Evolutionary conservation across 2,113 vertebrate genomes (phyloP), one percentile per base, ranked within the genome.

Genomic region (Bufo gargarizans): DNA sequence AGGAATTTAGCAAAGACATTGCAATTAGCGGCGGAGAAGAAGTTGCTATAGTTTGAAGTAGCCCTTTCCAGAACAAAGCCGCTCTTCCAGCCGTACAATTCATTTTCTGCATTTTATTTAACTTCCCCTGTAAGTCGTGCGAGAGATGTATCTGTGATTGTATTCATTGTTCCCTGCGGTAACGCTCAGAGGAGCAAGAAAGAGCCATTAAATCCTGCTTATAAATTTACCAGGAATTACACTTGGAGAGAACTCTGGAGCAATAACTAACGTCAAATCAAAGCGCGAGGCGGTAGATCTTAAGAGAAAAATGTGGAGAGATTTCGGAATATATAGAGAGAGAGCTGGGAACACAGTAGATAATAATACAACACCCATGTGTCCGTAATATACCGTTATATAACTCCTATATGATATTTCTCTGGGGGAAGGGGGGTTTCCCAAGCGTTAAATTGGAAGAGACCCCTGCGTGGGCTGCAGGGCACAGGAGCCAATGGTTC

Each of bases 151-250:
- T 79, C 49, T 65, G n/a, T 43, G 72, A 86, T 79, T 63, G 11
- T 53, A 55, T 77, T 65, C 45, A 69, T 79, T 86, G 77, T 69
- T 86, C 77, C 49, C 85, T 22, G 61, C n/a, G 22, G 61, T 63
- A 78, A 67, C 43, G 19, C 72, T 76, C 84, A 50, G 17, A 47
- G 71, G 55, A 53, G 55, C 71, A 47, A 61, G 71, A 85, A 76
- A 85, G 84, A 71, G 45, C 55, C 72, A 77, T 85, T 85, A 85
- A 76, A 77, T 45, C 22, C 72, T 61, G 72, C 69, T 76, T 33
- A 59, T 22, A 77, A 76, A 61, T 77, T 56, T 77, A 85, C 56
- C 58, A 53, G 56, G 69, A 59, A 85, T 59, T 59, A 77, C 69
- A 76, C 71, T 49, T 20, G 47, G 12, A 67, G 22, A 79, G 17